These are phyloP conservation scores for Adineta ricciae DNA, from an alignment of 2,888 invertebrate species.

Conservation along the genomic window DNA sequence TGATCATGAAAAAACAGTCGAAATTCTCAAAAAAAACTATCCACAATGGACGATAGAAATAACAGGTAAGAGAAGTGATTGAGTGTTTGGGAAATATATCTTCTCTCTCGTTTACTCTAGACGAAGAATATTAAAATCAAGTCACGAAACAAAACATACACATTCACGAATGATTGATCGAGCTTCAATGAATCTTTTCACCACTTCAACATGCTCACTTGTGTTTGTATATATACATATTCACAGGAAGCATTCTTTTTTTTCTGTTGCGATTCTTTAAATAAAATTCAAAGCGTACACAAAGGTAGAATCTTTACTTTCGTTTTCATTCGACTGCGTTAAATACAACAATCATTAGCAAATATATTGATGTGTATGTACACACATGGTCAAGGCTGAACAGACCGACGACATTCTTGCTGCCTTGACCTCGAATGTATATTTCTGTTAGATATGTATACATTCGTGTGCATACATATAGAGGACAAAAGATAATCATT, in stretches of 20 bases:
- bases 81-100: not conserved
- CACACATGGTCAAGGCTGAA: not conserved
- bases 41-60: slow-evolving; percentile 5
- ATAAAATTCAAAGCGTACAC: not conserved
- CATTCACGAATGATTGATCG: not conserved
- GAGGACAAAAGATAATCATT: not conserved
- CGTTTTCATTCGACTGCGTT: not conserved
- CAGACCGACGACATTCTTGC: not conserved
- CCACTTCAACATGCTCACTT: no score
- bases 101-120: not conserved
- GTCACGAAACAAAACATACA: not conserved
- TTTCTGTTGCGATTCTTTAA: not conserved
- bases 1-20: slow-evolving; percentile 8
- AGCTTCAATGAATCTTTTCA: not conserved
- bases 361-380: not conserved
- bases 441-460: not conserved
- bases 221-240: no score
- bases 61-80: not conserved
- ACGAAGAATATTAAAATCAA: not conserved
- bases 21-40: not conserved
- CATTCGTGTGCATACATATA: not conserved
- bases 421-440: not conserved
- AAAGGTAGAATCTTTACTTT: not conserved
- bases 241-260: not conserved
- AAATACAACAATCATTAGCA: not conserved